Base-by-base conservation (phyloP, 2,113 vertebrate genomes). In the Strix aluco region DNA sequence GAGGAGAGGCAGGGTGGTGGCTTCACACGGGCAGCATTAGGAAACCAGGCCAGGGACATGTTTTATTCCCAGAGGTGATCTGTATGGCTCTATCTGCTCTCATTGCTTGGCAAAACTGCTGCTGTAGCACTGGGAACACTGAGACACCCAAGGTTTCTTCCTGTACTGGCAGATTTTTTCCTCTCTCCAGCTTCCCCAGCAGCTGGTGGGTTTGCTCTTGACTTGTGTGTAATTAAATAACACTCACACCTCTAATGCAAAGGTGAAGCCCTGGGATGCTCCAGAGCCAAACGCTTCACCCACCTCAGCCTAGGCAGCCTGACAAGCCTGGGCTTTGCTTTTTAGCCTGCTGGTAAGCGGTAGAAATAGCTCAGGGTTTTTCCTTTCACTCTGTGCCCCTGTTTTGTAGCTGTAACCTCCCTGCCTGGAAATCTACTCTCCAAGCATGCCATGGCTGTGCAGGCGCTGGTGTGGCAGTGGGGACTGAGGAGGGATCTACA, bases 71-170 rank as follows among this genome's bases (percentile, higher is more conserved):
- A 40, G 82, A 42, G 38, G 13, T 72, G 75, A 40, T 51, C 40
- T 17, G 8, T 23, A 11, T 0, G 0, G 25, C 70, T 79, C 1
- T 30, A 9, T 34, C 27, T 18, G 7, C 44, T 77, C 46, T 34
- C 16, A 1, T 6, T 51, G 70, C 82, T 79, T 55, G 71, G 62
- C 34, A 71, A 10, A 86, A 74, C 9, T 3, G 81, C 61, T 59
- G n/a, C 11, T 27, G 38, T 2, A 66, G 62, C 67, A 3, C 34
- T 23, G 30, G 42, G 52, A 88, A 44, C 73, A 47, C 59, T 44
- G 54, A 72, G 88, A 20, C 54, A n/a, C 10, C n/a, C 66, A 11
- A 55, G 58, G 32, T 78, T 34, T 34, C 46, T 27, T 61, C 19
- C n/a, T 36, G 8, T 14, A 9, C 80, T 65, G 63, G 20, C 40